phyloP scores from a whole-genome alignment of 2,113 vertebrate genomes.

The Hiodon tergisus region DNA sequence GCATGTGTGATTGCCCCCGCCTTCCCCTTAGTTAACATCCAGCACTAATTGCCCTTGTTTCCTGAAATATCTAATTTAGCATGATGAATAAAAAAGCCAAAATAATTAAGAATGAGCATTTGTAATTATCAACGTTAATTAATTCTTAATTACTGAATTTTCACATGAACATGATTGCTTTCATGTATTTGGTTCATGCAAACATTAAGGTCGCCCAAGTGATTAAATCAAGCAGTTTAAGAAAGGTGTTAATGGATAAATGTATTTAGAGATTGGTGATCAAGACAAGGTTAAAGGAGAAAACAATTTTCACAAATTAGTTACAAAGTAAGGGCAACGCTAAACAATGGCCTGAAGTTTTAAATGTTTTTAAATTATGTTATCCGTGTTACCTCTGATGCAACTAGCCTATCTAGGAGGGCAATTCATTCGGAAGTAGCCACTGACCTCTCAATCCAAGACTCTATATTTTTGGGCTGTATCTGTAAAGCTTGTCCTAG shows the following conservation, averaged over 20 bases:
- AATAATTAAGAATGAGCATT: neutral
- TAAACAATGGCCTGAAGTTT: neutral
- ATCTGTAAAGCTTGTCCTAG: too few species aligned
- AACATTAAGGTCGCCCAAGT: neutral
- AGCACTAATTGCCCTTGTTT: neutral
- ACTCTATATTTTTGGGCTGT: too few species aligned
- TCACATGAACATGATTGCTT: neutral
- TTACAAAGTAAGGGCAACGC: neutral
- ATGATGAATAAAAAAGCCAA: neutral
- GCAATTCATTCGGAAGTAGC: too few species aligned
- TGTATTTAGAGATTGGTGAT: conserved; percentile 1
- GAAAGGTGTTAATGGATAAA: conserved; percentile 7
- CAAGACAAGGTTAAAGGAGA: conserved; percentile 15
- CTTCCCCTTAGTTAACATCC: neutral
- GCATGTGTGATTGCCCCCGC: too few species aligned
- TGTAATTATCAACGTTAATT: too few species aligned
- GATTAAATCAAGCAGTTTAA: neutral
- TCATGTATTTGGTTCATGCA: neutral
- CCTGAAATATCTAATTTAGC: neutral
- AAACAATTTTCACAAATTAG: conserved; percentile 12
- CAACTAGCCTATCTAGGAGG: too few species aligned
- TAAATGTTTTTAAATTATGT: too few species aligned
- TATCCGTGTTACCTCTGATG: too few species aligned
- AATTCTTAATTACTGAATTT: too few species aligned
- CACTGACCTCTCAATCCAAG: too few species aligned